phyloP scores from a whole-genome alignment of 2,888 invertebrate species.

The Piscicola geometra region DNA sequence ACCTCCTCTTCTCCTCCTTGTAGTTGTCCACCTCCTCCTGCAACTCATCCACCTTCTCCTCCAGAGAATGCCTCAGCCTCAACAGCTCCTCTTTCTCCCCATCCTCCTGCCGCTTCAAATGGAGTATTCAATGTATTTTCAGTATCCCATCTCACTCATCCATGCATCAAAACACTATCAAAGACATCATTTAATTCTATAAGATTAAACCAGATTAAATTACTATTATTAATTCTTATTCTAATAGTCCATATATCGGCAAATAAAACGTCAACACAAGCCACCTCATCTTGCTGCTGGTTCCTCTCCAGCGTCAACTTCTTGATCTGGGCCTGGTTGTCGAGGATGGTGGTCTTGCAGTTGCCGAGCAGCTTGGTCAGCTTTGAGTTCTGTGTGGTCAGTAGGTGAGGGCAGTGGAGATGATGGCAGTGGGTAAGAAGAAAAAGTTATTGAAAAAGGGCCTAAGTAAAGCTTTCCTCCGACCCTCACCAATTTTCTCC shows the following conservation, averaged over 20 bases:
- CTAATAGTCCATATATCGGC: too few species aligned
- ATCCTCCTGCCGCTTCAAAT: too few species aligned
- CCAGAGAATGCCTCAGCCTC: background rate
- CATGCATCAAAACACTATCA: too few species aligned
- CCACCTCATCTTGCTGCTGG: background rate
- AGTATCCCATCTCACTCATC: too few species aligned
- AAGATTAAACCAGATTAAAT: too few species aligned
- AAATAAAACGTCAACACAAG: too few species aligned
- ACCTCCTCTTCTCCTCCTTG: constrained; percentile 4
- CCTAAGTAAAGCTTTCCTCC: background rate
- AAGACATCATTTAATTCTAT: too few species aligned
- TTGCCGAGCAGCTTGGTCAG: constrained; percentile 22
- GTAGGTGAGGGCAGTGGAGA: background rate
- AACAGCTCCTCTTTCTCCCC: background rate
- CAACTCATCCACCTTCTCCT: background rate
- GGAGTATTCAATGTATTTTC: too few species aligned
- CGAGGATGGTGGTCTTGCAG: constrained; percentile 31
- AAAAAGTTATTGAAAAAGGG: background rate
- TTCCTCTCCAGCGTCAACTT: constrained; percentile 11
- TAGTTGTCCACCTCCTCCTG: background rate
- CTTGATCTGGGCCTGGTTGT: constrained; percentile 27
- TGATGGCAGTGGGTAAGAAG: background rate
- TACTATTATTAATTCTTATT: too few species aligned
- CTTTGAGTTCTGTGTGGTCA: constrained; percentile 20
- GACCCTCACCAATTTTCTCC: too few species aligned